A percentile compares a stretch with the other conserved stretches of the same genome.
phyloP scores from a whole-genome alignment of 1,140 invertebrate species.

The Drosophila nannoptera region DNA sequence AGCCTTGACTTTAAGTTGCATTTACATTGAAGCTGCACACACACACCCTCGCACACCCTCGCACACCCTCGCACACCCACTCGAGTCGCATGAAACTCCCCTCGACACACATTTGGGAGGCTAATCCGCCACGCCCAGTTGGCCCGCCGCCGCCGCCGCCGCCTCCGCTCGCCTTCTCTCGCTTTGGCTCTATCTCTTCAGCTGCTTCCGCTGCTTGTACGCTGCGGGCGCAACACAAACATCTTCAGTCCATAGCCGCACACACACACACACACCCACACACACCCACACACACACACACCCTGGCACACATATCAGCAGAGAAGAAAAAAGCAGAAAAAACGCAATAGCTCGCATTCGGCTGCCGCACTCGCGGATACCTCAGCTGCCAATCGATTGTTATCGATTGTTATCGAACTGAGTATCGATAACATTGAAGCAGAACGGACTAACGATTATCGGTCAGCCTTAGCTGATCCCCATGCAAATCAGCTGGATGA shows the following conservation, averaged over 20 bases:
- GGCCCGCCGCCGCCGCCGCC: not conserved
- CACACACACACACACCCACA: slow-evolving; percentile 13
- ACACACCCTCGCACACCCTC: slow-evolving; percentile 22
- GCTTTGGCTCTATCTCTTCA: not conserved
- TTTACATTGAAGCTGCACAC: slow-evolving; percentile 57
- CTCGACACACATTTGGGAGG: slow-evolving; percentile 27
- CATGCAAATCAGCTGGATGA: not conserved
- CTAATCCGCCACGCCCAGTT: slow-evolving; percentile 45
- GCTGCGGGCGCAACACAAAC: slow-evolving; percentile 66
- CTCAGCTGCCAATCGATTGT: no score
- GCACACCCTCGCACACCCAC: slow-evolving; percentile 24
- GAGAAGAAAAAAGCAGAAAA: no score
- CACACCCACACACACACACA: slow-evolving; percentile 4
- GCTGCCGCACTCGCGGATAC: no score
- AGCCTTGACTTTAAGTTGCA: slow-evolving; percentile 62
- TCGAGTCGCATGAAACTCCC: no score
- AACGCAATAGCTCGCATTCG: no score
- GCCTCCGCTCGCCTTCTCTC: not conserved
- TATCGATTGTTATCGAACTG: no score
- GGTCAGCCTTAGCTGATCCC: not conserved
- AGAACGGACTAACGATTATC: no score
- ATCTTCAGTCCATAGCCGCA: slow-evolving; percentile 45
- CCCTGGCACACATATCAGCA: not conserved
- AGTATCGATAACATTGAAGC: no score
- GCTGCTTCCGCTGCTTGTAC: slow-evolving; percentile 49